Evolutionary conservation across 1,140 invertebrate genomes (phyloP), one percentile per base, ranked within the genome.

Genomic region (Bombyx mandarina): DNA sequence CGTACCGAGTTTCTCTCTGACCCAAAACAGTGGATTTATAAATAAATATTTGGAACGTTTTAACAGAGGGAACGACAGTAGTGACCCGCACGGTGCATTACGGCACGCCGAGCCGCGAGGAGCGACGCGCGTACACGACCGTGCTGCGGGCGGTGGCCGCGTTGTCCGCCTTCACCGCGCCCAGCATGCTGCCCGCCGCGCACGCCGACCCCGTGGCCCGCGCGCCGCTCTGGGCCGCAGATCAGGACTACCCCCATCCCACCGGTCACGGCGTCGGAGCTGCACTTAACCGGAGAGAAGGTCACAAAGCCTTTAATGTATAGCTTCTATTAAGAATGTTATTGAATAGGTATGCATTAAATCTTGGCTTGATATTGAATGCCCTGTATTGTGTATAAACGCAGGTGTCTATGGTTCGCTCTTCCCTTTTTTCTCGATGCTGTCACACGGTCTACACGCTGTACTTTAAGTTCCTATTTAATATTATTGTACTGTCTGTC

Each of bases 41-140:
- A 35, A 35, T 3, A 35, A 35, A 35, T 35, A 35, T 35, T 35
- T 35, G 26, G 2, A 1, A 35, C 4, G 1, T 5, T 35, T 2
- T 35, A 35, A 35, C 26, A 35, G 26, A 98, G 88, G 97, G 97
- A 45, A 98, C 97, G 1, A 99, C 97, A 1, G 96, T 98, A 74
- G 93, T 98, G 0, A 97, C 97, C 0, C 89, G 98, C 59, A 99
- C 97, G 0, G 85, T 98, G 7, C 96, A 98, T 82, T 95, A 95
- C 74, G 96, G 96, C 1, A 88, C 85, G 10, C 96, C 97, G 1
- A 93, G 93, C 0, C 75, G 88, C 0, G 90, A 94, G 51, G 92
- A 97, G 79, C 92, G 91, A 60, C 91, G 94, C 65, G 93, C 93
- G 6, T 99, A 97, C 79, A 99, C 97, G 0, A 91, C 93, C 55